Evolutionary conservation across 2,113 vertebrate species (phyloP).

Genomic region (Notechis scutatus): DNA sequence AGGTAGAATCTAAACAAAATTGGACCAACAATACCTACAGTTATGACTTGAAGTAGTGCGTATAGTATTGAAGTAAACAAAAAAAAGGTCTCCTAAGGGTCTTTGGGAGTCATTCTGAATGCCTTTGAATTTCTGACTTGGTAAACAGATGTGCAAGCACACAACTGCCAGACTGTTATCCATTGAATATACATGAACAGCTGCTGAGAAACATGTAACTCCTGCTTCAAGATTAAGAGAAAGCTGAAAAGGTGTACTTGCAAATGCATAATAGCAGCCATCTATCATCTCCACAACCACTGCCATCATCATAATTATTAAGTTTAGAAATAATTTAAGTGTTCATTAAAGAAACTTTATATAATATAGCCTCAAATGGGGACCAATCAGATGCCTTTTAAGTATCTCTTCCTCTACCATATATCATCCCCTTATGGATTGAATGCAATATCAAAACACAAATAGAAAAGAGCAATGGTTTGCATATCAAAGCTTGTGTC

Average conservation of each 20-base stretch:
- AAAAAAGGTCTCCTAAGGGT: neutral
- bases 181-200: slow-evolving; percentile 16
- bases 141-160: slow-evolving; percentile 34
- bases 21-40: neutral
- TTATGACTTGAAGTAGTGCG: neutral
- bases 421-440: neutral
- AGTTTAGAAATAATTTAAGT: neutral
- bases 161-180: slow-evolving; percentile 19
- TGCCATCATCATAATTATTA: neutral
- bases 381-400: neutral
- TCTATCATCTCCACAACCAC: neutral
- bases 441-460: neutral
- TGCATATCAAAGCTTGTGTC: neutral
- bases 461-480: neutral
- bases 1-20: neutral
- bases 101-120: slow-evolving; percentile 13
- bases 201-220: slow-evolving; percentile 29
- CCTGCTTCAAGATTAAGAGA: slow-evolving; percentile 8
- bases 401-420: neutral
- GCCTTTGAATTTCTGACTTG: slow-evolving; percentile 24
- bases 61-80: neutral
- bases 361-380: neutral
- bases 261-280: neutral
- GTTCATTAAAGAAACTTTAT: neutral
- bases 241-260: neutral